Evolutionary conservation across 2,888 invertebrate species (phyloP), one percentile per base, ranked within the genome.

Genomic region (Tridacna crocea): DNA sequence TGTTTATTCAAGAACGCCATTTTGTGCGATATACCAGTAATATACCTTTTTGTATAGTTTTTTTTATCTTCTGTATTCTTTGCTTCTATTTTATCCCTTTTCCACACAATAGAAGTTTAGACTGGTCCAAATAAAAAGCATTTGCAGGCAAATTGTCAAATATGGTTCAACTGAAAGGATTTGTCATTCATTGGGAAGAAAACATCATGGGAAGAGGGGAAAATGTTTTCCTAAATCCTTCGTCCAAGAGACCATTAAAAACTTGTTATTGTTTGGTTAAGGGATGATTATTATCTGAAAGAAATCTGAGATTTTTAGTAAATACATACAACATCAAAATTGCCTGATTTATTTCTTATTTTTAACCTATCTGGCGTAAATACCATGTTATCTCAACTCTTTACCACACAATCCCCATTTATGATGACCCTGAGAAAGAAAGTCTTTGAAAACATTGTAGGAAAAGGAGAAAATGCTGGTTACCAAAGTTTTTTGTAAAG

Each of bases 301-400:
- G 46, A 68, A 46, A 68, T 68, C 68, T 68, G 68, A 68, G 68
- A 68, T 68, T 68, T 68, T 68, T 46, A 46, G 68, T 68, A 68
- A 68, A 66, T n/a, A 68, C 68, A 68, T 68, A n/a, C 68, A 68
- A 68, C 68, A 47, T 68, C 46, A n/a, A 46, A 17, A 46, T 46
- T 19, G 19, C 10, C 19, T 55, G 55, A 19, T 55, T 55, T 55
- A 11, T 55, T 55, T 36, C 8, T 4, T 36, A 4, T 36, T 36
- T 36, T 36, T 36, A 36, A 36, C 8, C 2, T 2, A 36, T 36
- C 36, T 36, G 36, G 8, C 36, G n/a, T n/a, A n/a, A n/a, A n/a
- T n/a, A n/a, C n/a, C n/a, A n/a, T n/a, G n/a, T n/a, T n/a, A 36
- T 36, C 36, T 8, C 36, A 4, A 36, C 36, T 8, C 36, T 4